These are phyloP conservation scores for Cecropterus lyciades DNA, from an alignment of 1,140 invertebrate genomes.

Conservation along the genomic window DNA sequence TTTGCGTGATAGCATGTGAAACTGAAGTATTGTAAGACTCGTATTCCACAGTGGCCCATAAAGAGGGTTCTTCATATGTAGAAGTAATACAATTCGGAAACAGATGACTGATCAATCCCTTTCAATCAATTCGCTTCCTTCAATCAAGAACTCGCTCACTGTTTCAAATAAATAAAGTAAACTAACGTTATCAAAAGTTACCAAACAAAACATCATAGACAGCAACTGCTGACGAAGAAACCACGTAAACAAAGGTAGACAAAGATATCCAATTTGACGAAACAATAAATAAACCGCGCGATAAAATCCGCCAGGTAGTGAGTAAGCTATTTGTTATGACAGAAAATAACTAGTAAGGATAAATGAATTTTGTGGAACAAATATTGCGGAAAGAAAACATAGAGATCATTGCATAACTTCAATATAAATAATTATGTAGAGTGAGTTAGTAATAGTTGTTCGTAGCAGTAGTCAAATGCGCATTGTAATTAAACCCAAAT, in stretches of 20 bases:
- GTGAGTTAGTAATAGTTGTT: too few relatives aligned
- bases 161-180: neutral
- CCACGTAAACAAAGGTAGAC: neutral
- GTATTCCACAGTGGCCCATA: too few relatives aligned
- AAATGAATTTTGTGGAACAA: neutral
- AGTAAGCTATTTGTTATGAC: conserved; percentile 1
- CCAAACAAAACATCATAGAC: conserved; percentile 1
- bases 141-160: neutral
- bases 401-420: too few relatives aligned
- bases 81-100: too few relatives aligned
- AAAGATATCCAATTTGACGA: conserved; percentile 14
- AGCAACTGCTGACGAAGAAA: conserved; percentile 11
- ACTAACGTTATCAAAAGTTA: neutral
- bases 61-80: too few relatives aligned
- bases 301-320: conserved; percentile 4
- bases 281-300: conserved; percentile 15
- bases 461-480: too few relatives aligned
- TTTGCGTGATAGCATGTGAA: too few relatives aligned
- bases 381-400: neutral
- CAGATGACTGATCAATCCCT: too few relatives aligned
- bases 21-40: too few relatives aligned
- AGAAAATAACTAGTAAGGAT: neutral
- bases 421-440: too few relatives aligned
- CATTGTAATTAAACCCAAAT: too few relatives aligned
- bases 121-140: too few relatives aligned